Evolutionary conservation across 2,797 vertebrate genomes (phyloP).

Genomic region (Discoglossus pictus): DNA sequence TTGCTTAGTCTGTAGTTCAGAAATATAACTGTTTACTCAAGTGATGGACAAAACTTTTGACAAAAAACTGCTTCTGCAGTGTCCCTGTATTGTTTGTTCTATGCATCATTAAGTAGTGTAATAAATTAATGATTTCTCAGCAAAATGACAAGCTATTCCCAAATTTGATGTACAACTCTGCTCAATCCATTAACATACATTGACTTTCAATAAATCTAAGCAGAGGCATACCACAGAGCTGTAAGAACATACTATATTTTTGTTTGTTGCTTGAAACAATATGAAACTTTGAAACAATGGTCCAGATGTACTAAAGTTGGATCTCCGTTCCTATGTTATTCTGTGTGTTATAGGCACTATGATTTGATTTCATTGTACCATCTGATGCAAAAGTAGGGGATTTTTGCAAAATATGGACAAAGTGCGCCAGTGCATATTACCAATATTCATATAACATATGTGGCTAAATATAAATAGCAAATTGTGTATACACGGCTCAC

Average conservation of each 20-base stretch:
- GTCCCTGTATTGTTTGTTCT: constrained; percentile 43
- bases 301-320: too few species aligned
- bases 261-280: constrained; percentile 28
- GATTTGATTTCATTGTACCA: too few species aligned
- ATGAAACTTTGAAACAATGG: too few species aligned
- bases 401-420: too few species aligned
- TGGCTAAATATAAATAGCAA: too few species aligned
- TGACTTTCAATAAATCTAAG: constrained; percentile 56
- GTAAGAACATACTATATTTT: constrained; percentile 16
- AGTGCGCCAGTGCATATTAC: too few species aligned
- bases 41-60: constrained; percentile 34
- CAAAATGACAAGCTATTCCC: constrained; percentile 50
- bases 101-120: constrained; percentile 54
- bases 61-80: constrained; percentile 25
- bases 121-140: constrained; percentile 56
- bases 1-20: too few species aligned
- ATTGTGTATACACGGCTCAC: too few species aligned
- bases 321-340: too few species aligned
- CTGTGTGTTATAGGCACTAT: too few species aligned
- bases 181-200: constrained; percentile 51
- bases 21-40: constrained; percentile 39
- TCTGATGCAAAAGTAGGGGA: too few species aligned
- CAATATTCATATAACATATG: too few species aligned
- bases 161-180: constrained; percentile 50
- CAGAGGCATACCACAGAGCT: constrained; percentile 20